phyloP scores from a whole-genome alignment of 92 coral and sea anemone species.

The Umimayanthus kanabou region DNA sequence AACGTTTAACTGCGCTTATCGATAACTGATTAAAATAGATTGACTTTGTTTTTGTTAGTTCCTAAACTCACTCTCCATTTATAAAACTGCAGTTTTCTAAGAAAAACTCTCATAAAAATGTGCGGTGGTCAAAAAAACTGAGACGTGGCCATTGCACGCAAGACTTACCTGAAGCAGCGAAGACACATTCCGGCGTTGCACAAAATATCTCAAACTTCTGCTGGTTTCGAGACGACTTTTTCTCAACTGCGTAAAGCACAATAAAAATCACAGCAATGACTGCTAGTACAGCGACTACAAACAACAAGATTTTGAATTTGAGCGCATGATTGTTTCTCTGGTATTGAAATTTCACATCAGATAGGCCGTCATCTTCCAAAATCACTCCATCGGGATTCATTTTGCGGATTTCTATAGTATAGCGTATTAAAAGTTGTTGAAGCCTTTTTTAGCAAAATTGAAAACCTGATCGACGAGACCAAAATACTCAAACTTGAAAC shows the following conservation, averaged over 20 bases:
- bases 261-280: constrained; percentile 51
- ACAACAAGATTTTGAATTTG: constrained; percentile 4
- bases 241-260: constrained; percentile 57
- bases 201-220: constrained; percentile 30
- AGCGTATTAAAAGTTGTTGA: too few relatives aligned
- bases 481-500: too few relatives aligned
- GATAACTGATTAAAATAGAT: too few relatives aligned
- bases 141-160: background rate
- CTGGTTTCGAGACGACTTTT: constrained; percentile 18
- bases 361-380: background rate
- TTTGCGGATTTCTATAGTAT: background rate
- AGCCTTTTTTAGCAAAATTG: background rate
- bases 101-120: background rate
- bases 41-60: background rate
- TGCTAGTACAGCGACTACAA: background rate
- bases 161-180: constrained; percentile 58
- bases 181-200: constrained; percentile 49
- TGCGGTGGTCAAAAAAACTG: background rate
- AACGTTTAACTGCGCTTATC: too few relatives aligned
- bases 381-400: background rate
- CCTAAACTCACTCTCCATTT: background rate
- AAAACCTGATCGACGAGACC: background rate
- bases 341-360: constrained; percentile 5
- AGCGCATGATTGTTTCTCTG: background rate
- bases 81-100: background rate